A percentile compares a stretch with the other conserved stretches of the same genome.
phyloP scores from a whole-genome alignment of 2,113 vertebrate genomes.

The Semnopithecus entellus region DNA sequence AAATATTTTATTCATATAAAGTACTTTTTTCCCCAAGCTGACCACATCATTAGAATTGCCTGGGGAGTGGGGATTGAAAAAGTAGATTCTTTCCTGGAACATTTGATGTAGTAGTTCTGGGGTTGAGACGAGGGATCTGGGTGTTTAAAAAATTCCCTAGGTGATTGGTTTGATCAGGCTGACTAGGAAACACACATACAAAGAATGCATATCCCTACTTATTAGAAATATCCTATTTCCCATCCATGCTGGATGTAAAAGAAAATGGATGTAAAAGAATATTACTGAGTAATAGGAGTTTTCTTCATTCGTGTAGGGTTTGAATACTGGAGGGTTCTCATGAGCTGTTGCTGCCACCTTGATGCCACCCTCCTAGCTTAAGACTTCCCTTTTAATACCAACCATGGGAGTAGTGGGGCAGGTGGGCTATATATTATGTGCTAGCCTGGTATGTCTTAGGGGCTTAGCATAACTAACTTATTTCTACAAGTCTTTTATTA shows the following conservation, averaged over 20 bases:
- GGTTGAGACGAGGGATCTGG: not conserved
- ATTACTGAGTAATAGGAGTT: not conserved
- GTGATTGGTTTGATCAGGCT: not conserved
- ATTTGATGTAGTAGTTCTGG: not conserved
- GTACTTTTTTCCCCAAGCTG: not conserved
- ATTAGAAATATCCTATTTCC: not conserved
- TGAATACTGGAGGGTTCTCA: not conserved
- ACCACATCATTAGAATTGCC: not conserved
- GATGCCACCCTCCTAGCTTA: not conserved
- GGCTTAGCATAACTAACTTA: too few species aligned
- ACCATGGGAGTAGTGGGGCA: fast-evolving
- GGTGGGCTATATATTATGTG: too few species aligned
- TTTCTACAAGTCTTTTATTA: not conserved
- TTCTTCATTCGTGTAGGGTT: not conserved
- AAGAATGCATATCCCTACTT: not conserved
- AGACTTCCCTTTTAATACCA: not conserved
- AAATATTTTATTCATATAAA: not conserved
- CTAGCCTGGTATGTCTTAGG: not conserved
- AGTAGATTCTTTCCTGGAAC: not conserved
- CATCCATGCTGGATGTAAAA: not conserved
- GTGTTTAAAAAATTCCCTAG: not conserved
- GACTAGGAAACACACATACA: not conserved
- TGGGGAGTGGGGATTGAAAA: not conserved
- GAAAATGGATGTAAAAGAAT: too few species aligned
- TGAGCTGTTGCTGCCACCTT: not conserved